Conservation (phyloP, 2,888 invertebrate species). For the Electrophaes corylata region DNA sequence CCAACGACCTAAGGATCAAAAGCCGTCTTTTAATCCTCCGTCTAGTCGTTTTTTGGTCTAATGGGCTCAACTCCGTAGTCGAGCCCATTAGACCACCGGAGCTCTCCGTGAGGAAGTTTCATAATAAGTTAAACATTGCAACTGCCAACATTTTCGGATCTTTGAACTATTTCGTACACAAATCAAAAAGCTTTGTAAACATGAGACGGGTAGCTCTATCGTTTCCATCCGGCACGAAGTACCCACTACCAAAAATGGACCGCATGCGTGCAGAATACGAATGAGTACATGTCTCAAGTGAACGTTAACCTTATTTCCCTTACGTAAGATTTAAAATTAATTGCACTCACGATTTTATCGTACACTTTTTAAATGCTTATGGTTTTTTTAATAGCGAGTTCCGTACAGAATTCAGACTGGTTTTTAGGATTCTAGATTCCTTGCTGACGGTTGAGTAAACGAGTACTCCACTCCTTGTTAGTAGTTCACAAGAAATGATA, state of each 20-base stretch:
- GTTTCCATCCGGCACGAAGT: constrained; percentile 7
- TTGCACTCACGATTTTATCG: background rate
- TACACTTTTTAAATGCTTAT: constrained; percentile 8
- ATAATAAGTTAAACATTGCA: too few relatives aligned
- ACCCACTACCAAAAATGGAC: constrained; percentile 56
- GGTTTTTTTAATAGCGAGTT: constrained; percentile 17
- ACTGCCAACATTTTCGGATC: background rate
- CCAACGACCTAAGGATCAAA: too few relatives aligned
- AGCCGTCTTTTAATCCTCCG: too few relatives aligned
- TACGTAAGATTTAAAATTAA: constrained; percentile 15
- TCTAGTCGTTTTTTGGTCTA: too few relatives aligned
- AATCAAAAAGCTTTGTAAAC: background rate
- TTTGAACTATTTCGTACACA: background rate
- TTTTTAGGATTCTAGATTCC: constrained; percentile 22
- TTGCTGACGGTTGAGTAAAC: constrained; percentile 13
- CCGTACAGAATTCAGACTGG: constrained; percentile 14
- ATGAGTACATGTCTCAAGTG: constrained; percentile 46
- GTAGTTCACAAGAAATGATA: constrained; percentile 7
- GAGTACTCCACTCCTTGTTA: constrained; percentile 1
- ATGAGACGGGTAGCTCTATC: constrained; percentile 4
- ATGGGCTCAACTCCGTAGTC: too few relatives aligned
- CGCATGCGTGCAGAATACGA: constrained; percentile 51
- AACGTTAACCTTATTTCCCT: constrained; percentile 27
- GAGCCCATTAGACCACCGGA: too few relatives aligned
- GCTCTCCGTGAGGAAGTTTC: too few relatives aligned